These are phyloP conservation scores for Leptogaster cylindrica DNA, from an alignment of 2,888 invertebrate species.

Conservation along the genomic window DNA sequence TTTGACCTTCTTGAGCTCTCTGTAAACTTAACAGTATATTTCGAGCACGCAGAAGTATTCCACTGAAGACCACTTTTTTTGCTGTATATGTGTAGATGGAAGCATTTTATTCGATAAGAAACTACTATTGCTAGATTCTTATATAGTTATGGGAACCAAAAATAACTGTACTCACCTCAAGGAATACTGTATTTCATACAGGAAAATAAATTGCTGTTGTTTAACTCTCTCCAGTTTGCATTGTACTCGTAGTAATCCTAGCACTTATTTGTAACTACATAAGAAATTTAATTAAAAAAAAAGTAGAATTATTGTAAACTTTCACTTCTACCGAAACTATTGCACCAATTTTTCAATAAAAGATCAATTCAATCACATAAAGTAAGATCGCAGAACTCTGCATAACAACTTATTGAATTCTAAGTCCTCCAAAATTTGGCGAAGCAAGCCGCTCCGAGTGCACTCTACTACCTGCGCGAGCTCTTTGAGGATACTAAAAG, in stretches of 20 bases:
- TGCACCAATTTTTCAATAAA: slow-evolving; percentile 4
- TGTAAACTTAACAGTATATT: slow-evolving; percentile 33
- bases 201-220: neutral
- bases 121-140: too few species aligned
- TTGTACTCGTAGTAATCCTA: neutral
- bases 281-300: neutral
- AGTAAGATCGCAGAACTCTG: neutral
- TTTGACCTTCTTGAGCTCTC: slow-evolving; percentile 55
- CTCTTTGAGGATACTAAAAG: slow-evolving; percentile 59
- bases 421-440: too few species aligned
- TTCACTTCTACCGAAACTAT: slow-evolving; percentile 9
- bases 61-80: too few species aligned
- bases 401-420: slow-evolving; percentile 5
- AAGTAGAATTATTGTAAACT: neutral
- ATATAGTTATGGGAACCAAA: too few species aligned
- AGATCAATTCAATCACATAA: neutral
- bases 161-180: neutral
- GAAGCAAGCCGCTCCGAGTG: slow-evolving; percentile 55
- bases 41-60: neutral
- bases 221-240: neutral
- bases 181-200: neutral
- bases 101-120: too few species aligned
- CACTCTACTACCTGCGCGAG: slow-evolving; percentile 56
- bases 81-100: too few species aligned
- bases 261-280: too few species aligned